Percentiles rank a stretch among this genome's conserved stretches.
phyloP scores from a whole-genome alignment of 2,797 vertebrate genomes.

The Geotrypetes seraphini region DNA sequence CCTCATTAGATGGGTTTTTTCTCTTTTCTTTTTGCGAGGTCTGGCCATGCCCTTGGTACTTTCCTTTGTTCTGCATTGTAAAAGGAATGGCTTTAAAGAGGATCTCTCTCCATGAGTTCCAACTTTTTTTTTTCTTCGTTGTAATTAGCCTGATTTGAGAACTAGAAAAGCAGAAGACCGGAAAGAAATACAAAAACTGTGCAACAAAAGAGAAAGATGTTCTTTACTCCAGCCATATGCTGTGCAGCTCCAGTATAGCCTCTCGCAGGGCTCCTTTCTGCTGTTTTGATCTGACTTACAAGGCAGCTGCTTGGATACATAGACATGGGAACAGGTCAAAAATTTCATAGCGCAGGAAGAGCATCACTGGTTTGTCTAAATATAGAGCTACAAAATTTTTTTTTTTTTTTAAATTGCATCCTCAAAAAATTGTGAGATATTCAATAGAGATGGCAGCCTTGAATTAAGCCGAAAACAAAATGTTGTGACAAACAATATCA shows the following conservation, averaged over 20 bases:
- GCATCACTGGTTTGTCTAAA: no score
- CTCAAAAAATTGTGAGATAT: no score
- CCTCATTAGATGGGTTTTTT: slow-evolving; percentile 72
- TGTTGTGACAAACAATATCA: no score
- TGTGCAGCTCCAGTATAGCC: slow-evolving; percentile 31
- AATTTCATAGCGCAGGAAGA: no score
- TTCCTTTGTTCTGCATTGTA: slow-evolving; percentile 64
- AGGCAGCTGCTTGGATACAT: slow-evolving; percentile 28
- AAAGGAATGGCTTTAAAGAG: slow-evolving; percentile 68
- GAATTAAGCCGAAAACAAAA: no score
- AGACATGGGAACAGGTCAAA: no score
- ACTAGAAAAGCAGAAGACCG: slow-evolving; percentile 62
- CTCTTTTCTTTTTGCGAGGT: slow-evolving; percentile 54
- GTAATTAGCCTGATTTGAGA: slow-evolving; percentile 71
- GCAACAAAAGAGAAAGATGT: slow-evolving; percentile 62
- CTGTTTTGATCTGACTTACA: slow-evolving; percentile 38
- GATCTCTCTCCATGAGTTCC: slow-evolving; percentile 57
- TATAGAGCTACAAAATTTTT: no score
- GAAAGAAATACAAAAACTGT: slow-evolving; percentile 47
- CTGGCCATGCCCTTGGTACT: slow-evolving; percentile 58
- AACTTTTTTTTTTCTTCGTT: slow-evolving; percentile 54
- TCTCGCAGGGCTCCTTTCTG: slow-evolving; percentile 47
- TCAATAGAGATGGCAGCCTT: no score
- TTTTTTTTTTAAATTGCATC: no score
- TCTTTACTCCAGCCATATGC: slow-evolving; percentile 57